Evolutionary conservation across 2,888 invertebrate genomes (phyloP).

Genomic region (Urechis unicinctus): DNA sequence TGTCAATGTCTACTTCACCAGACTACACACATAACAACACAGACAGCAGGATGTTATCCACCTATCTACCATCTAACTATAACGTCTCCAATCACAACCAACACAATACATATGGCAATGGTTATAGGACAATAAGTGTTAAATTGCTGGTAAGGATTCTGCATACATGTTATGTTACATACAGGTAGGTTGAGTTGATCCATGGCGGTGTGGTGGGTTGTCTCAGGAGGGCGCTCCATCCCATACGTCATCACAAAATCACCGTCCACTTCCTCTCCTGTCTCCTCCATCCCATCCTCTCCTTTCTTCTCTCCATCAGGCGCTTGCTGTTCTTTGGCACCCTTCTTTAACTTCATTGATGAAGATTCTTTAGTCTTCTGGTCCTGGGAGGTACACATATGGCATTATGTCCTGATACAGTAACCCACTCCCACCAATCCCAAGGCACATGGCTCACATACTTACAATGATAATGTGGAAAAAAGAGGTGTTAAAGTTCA

Average conservation of each 20-base stretch:
- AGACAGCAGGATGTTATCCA: neutral
- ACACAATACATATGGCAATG: too few relatives aligned
- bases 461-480: too few relatives aligned
- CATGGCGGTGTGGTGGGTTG: constrained; percentile 68
- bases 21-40: constrained; percentile 27
- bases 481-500: too few relatives aligned
- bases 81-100: too few relatives aligned
- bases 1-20: constrained; percentile 51
- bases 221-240: constrained; percentile 66
- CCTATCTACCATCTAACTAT: too few relatives aligned
- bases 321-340: constrained; percentile 7
- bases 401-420: too few relatives aligned
- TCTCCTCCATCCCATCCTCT: constrained; percentile 50
- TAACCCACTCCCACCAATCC: neutral
- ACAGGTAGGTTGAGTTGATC: neutral
- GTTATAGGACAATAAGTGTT: too few relatives aligned
- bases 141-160: too few relatives aligned
- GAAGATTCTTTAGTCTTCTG: constrained; percentile 56
- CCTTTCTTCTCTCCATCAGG: constrained; percentile 11
- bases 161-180: neutral
- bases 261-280: constrained; percentile 70
- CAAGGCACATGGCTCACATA: neutral
- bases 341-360: constrained; percentile 46
- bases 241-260: too few relatives aligned
- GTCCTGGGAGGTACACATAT: too few relatives aligned